Percentiles rank a stretch among this genome's conserved stretches.
Conservation (phyloP, 2,888 invertebrate genomes). For the Heterodera filipjevi region DNA sequence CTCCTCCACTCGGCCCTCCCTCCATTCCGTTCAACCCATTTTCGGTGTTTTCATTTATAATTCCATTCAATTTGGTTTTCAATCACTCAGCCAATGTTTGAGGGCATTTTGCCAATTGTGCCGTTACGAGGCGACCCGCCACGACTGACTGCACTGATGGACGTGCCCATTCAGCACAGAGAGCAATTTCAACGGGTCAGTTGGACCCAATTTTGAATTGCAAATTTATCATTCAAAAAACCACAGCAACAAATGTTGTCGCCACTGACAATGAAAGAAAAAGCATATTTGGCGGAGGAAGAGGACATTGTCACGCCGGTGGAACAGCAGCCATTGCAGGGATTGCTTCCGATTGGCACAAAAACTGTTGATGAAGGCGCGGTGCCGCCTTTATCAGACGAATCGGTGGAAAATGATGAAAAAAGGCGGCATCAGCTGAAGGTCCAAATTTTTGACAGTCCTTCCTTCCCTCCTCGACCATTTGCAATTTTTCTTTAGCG, state of each 20-base stretch:
- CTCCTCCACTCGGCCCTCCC: constrained; percentile 16
- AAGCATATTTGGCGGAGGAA: neutral
- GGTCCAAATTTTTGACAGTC: neutral
- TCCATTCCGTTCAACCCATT: constrained; percentile 32
- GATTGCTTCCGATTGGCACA: neutral
- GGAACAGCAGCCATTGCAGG: neutral
- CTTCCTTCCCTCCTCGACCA: neutral
- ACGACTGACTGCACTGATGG: constrained; percentile 39
- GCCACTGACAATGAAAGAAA: neutral
- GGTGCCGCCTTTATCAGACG: neutral
- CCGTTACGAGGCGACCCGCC: constrained; percentile 35
- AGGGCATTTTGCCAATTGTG: constrained; percentile 39
- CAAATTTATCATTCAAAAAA: neutral
- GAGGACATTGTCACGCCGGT: neutral
- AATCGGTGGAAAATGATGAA: neutral
- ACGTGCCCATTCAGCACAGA: constrained; percentile 15
- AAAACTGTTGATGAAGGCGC: neutral
- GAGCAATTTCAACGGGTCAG: neutral
- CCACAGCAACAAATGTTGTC: neutral
- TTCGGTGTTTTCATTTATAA: neutral
- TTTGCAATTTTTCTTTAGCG: neutral
- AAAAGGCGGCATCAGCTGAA: neutral
- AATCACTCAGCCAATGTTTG: constrained; percentile 32
- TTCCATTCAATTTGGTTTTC: neutral
- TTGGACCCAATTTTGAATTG: neutral